Evolutionary conservation across 2,888 invertebrate species (phyloP).

Genomic region (Allolobophora icterica): DNA sequence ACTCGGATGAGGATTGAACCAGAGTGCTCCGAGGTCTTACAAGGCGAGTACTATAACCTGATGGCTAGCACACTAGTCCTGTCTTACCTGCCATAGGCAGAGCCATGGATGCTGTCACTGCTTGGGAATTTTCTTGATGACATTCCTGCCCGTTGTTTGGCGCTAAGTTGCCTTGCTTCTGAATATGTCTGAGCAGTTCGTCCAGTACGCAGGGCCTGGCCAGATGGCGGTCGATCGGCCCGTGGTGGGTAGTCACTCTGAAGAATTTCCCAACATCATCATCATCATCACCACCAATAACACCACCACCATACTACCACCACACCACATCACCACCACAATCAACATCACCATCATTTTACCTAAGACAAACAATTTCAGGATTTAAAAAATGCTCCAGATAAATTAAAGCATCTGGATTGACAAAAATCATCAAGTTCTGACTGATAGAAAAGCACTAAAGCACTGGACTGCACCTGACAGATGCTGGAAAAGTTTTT

Average conservation of each 20-base stretch:
- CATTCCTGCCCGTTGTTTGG: slow-evolving; percentile 43
- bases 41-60: too few relatives aligned
- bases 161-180: slow-evolving; percentile 47
- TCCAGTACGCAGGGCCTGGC: slow-evolving; percentile 53
- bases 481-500: background rate
- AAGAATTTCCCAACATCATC: background rate
- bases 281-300: background rate
- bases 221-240: slow-evolving; percentile 39
- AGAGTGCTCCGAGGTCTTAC: too few relatives aligned
- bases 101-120: slow-evolving; percentile 26
- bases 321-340: too few relatives aligned
- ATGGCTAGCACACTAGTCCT: background rate
- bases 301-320: background rate
- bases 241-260: background rate
- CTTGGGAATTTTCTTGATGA: slow-evolving; percentile 11
- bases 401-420: background rate
- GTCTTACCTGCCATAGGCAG: slow-evolving; percentile 20
- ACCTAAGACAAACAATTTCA: background rate
- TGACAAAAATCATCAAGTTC: background rate
- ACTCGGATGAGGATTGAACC: too few relatives aligned
- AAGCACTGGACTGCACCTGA: background rate
- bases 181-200: slow-evolving; percentile 48
- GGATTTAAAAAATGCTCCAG: background rate
- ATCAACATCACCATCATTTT: background rate
- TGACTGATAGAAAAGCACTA: background rate